These are phyloP conservation scores for Torymus auratus DNA, from an alignment of 2,888 invertebrate genomes.

Conservation along the genomic window DNA sequence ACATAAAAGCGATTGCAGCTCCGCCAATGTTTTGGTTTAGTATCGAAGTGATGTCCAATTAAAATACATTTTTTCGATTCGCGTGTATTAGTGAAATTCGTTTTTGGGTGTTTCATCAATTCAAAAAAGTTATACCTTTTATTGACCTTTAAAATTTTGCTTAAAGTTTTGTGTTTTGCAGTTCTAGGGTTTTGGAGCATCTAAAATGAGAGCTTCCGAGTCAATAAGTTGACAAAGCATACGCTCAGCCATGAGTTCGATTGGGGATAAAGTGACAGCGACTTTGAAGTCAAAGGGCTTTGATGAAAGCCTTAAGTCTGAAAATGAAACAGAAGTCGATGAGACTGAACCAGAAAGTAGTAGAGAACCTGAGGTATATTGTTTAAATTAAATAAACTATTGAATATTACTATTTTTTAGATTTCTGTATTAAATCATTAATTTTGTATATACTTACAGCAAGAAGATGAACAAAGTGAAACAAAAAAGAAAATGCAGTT, in stretches of 20 bases:
- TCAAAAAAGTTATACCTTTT: too few relatives aligned
- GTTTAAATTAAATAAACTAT: not conserved
- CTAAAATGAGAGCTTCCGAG: not conserved
- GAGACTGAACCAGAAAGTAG: not conserved
- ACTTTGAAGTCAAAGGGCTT: not conserved
- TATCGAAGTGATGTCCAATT: too few relatives aligned
- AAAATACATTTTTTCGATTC: too few relatives aligned
- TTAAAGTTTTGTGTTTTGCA: not conserved
- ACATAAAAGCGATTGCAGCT: too few relatives aligned
- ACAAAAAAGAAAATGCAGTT: not conserved
- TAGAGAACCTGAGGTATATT: conserved; percentile 4
- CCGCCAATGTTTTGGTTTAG: too few relatives aligned
- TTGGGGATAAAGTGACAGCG: not conserved
- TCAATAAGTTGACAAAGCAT: not conserved
- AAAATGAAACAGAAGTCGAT: conserved; percentile 20
- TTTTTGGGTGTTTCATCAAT: too few relatives aligned
- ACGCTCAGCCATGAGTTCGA: not conserved
- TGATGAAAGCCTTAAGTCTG: not conserved
- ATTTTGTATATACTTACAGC: conserved; percentile 5
- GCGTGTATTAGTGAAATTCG: too few relatives aligned
- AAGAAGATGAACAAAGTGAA: conserved; percentile 9
- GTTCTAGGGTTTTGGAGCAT: not conserved
- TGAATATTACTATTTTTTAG: not conserved
- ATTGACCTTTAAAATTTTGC: too few relatives aligned
- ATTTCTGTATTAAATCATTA: not conserved